Evolutionary conservation across 2,113 vertebrate species (phyloP).

Genomic region (Aramus guarauna): DNA sequence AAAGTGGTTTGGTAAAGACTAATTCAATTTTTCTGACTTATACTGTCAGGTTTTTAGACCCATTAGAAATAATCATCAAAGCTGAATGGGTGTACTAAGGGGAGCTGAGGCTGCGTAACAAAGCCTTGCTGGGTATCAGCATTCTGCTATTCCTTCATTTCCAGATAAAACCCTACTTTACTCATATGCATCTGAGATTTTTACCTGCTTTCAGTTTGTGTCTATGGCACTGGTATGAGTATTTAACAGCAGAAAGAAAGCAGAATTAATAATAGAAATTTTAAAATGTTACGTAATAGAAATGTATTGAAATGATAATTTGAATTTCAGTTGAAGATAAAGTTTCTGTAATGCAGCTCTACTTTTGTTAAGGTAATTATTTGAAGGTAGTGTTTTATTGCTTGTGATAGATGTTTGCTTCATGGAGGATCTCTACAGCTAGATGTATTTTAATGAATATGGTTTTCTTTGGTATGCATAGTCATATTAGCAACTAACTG

Average conservation of each 20-base stretch:
- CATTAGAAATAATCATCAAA: not conserved
- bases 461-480: not conserved
- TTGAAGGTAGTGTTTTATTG: not conserved
- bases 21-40: not conserved
- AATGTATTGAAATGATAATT: not conserved
- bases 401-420: not conserved
- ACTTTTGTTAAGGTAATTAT: not conserved
- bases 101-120: not conserved
- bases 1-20: not conserved
- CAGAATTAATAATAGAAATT: not conserved
- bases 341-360: not conserved
- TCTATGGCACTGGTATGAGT: not conserved
- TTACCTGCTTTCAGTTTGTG: not conserved
- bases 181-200: not conserved
- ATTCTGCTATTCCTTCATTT: not conserved
- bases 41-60: not conserved
- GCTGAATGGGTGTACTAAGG: not conserved
- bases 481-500: not conserved
- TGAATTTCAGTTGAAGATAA: not conserved
- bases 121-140: not conserved
- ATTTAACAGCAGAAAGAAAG: not conserved
- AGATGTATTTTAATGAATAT: not conserved
- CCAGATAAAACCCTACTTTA: not conserved
- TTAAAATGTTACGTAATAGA: rapidly evolving
- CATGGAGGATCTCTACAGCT: not conserved